Conservation (phyloP, 2,113 vertebrate genomes). For the Stegastes partitus region DNA sequence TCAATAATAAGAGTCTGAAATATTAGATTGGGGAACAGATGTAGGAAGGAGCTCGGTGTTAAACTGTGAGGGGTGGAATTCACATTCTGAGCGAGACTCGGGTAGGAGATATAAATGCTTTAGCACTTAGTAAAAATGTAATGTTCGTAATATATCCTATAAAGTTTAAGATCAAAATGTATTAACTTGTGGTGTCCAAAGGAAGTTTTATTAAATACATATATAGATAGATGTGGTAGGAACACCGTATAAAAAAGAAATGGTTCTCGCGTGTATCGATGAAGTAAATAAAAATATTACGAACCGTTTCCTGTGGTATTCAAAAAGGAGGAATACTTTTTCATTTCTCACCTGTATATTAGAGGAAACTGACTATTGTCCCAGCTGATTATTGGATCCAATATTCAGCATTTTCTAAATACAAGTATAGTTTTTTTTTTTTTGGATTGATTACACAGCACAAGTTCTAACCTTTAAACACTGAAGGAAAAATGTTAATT, state of each 20-base stretch:
- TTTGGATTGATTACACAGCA: no score
- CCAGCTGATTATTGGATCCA: no score
- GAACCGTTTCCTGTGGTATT: no score
- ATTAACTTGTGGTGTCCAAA: not conserved
- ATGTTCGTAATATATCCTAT: not conserved
- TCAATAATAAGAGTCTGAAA: constrained; percentile 66
- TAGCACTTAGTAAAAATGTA: not conserved
- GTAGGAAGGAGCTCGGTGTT: constrained; percentile 21
- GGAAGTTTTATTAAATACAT: not conserved
- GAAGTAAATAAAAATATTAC: not conserved
- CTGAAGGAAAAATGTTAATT: no score
- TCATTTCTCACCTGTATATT: no score
- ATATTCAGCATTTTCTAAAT: no score
- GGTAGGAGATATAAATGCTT: not conserved
- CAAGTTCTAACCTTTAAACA: no score
- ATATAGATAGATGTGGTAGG: not conserved
- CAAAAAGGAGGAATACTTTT: no score
- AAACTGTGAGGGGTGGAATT: constrained; percentile 18
- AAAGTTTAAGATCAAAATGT: not conserved
- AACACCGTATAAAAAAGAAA: no score
- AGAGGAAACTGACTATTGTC: not conserved
- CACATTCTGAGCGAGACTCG: not conserved
- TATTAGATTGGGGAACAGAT: constrained; percentile 58
- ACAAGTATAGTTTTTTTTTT: no score
- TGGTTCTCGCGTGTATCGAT: not conserved